These are phyloP conservation scores for Arizona elegans DNA, from an alignment of 2,113 vertebrate species.

Conservation along the genomic window DNA sequence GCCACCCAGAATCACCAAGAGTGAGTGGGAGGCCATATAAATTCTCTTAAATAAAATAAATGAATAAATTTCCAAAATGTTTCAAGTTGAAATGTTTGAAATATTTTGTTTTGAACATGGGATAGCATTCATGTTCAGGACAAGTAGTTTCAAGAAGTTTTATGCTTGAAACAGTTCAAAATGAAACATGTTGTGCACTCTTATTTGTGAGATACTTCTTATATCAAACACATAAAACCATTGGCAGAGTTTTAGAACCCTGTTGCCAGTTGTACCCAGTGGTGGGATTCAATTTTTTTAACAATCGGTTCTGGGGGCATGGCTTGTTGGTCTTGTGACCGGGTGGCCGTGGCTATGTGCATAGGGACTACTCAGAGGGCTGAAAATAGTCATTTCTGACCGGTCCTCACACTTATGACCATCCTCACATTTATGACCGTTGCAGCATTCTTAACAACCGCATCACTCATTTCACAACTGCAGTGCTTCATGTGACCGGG, in stretches of 20 bases:
- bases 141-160: not conserved
- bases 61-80: not conserved
- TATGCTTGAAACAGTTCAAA: not conserved
- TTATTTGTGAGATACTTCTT: not conserved
- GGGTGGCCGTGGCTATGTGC: too few species aligned
- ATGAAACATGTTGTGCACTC: not conserved
- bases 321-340: too few species aligned
- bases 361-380: too few species aligned
- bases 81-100: not conserved
- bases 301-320: too few species aligned
- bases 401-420: too few species aligned
- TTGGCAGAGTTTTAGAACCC: not conserved
- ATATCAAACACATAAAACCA: not conserved
- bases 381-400: too few species aligned
- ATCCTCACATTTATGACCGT: too few species aligned
- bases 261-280: not conserved
- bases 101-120: not conserved
- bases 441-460: too few species aligned
- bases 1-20: not conserved
- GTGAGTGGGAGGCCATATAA: not conserved
- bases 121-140: not conserved
- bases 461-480: too few species aligned
- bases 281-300: too few species aligned
- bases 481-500: too few species aligned
- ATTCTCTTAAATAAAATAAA: not conserved